Evolutionary conservation across 2,888 invertebrate genomes (phyloP).

Genomic region (Drosophila peninsularis): DNA sequence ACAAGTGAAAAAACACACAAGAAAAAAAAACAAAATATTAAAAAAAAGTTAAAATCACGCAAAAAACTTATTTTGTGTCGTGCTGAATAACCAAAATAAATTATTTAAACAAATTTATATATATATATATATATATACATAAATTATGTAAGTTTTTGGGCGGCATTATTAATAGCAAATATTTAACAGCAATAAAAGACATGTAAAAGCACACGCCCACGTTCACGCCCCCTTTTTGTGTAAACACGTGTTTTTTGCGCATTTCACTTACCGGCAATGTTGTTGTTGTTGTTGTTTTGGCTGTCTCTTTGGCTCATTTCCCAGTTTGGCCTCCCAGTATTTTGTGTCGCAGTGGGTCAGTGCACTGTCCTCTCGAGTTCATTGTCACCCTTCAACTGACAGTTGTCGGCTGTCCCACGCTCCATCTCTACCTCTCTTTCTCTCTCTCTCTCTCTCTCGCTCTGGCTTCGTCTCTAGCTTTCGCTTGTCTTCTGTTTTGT

Average conservation of each 20-base stretch:
- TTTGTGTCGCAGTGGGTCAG: constrained; percentile 62
- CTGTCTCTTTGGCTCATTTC: constrained; percentile 6
- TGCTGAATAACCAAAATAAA: constrained; percentile 29
- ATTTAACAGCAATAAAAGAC: not conserved
- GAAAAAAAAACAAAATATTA: constrained; percentile 6
- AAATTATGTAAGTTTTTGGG: constrained; percentile 60
- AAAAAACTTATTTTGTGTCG: constrained; percentile 23
- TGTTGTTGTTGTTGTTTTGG: constrained; percentile 13
- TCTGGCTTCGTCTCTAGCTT: constrained; percentile 27
- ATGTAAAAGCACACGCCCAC: constrained; percentile 5
- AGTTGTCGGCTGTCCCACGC: constrained; percentile 3
- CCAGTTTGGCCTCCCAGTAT: constrained; percentile 7
- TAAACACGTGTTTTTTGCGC: constrained; percentile 47
- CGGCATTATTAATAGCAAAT: not conserved
- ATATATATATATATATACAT: constrained; percentile 1
- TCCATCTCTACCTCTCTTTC: constrained; percentile 19
- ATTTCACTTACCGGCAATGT: constrained; percentile 34
- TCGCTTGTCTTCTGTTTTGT: constrained; percentile 29
- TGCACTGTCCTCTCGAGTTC: constrained; percentile 69
- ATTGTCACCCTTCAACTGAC: constrained; percentile 60
- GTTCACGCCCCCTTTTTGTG: not conserved
- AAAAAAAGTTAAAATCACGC: not conserved
- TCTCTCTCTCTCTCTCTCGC: not conserved
- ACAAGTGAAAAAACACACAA: constrained; percentile 6
- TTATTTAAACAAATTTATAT: not conserved